Percentiles rank a stretch among this genome's conserved stretches.
Conservation (phyloP, 2,113 vertebrate species). For the Phyllopteryx taeniolatus region DNA sequence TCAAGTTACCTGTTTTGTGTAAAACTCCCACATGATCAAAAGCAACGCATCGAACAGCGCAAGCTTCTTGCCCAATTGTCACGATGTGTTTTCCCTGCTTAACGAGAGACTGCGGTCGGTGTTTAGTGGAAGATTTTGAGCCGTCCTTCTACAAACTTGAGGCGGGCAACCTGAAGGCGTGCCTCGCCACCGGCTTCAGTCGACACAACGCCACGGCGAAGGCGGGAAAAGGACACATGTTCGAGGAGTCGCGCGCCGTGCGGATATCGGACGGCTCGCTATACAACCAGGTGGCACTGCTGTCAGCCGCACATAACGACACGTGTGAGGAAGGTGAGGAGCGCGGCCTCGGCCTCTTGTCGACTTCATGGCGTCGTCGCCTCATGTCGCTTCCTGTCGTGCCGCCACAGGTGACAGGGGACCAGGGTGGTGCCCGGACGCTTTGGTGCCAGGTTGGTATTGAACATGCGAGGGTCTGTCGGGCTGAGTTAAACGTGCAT, state of each 20-base stretch:
- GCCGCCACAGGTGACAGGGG: background rate
- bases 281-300: background rate
- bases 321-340: constrained; percentile 2
- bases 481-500: background rate
- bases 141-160: constrained; percentile 4
- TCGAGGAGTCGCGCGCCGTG: background rate
- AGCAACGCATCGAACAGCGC: too few species aligned
- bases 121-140: background rate
- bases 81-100: background rate
- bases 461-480: background rate
- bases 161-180: background rate
- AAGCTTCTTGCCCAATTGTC: background rate
- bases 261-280: background rate
- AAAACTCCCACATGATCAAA: too few species aligned
- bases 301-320: background rate
- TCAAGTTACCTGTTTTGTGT: too few species aligned
- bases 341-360: background rate
- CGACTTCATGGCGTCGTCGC: background rate
- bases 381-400: background rate
- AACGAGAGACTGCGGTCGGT: background rate
- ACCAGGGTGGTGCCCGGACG: background rate
- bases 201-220: background rate
- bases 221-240: background rate
- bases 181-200: constrained; percentile 3
- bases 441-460: background rate